Conservation (phyloP, 2,113 vertebrate genomes). For the Ophthalmolycus amberensis region DNA sequence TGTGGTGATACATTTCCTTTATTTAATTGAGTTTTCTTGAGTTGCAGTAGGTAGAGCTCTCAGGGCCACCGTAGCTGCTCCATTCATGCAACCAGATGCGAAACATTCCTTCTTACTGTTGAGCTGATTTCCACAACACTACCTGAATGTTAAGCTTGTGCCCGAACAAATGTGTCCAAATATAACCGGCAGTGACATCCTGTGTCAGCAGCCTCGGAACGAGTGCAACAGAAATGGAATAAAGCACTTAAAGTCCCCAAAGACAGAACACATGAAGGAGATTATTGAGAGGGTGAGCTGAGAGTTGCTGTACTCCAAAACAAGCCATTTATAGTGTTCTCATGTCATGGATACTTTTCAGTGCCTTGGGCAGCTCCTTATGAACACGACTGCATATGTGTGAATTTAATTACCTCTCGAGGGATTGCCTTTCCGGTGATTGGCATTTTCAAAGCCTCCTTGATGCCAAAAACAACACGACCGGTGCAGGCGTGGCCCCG, state of each 20-base stretch:
- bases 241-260: conserved; percentile 2
- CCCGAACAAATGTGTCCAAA: background rate
- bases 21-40: background rate
- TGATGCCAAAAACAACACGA: conserved; percentile 58
- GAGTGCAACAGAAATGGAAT: background rate
- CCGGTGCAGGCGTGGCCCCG: conserved; percentile 50
- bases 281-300: background rate
- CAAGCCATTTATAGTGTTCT: conserved; percentile 26
- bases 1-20: background rate
- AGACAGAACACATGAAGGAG: background rate
- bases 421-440: conserved; percentile 52
- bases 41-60: background rate
- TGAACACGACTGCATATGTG: conserved; percentile 14
- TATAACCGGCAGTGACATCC: background rate
- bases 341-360: conserved; percentile 32
- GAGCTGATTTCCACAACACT: background rate
- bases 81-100: background rate
- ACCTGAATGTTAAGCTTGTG: background rate
- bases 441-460: conserved; percentile 58
- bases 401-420: conserved; percentile 66
- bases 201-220: background rate
- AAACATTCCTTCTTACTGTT: background rate
- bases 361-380: background rate
- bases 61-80: background rate
- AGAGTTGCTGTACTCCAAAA: conserved; percentile 46